phyloP scores from a whole-genome alignment of 2,888 invertebrate species.

The Drosophila quinaria region DNA sequence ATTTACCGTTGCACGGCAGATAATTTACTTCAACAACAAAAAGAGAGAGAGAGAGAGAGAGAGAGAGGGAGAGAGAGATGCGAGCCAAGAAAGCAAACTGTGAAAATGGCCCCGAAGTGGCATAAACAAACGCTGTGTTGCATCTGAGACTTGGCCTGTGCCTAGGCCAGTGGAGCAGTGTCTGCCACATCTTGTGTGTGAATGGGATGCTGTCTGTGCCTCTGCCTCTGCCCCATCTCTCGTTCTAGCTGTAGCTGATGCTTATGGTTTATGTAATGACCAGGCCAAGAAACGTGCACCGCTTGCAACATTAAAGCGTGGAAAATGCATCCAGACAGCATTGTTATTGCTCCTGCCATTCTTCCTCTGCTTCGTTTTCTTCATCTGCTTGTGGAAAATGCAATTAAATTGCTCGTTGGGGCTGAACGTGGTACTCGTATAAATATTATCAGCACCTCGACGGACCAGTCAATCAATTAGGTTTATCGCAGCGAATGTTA shows the following conservation, averaged over 20 bases:
- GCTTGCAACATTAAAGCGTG: slow-evolving; percentile 66
- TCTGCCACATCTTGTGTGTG: slow-evolving; percentile 23
- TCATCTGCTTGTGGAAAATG: slow-evolving; percentile 64
- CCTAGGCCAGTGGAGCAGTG: slow-evolving; percentile 34
- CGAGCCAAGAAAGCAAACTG: slow-evolving; percentile 48
- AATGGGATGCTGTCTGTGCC: slow-evolving; percentile 26
- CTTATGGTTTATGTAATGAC: slow-evolving; percentile 75
- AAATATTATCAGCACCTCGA: slow-evolving; percentile 73
- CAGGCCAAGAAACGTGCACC: slow-evolving; percentile 51
- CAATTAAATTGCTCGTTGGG: slow-evolving; percentile 69
- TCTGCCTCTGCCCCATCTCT: slow-evolving; percentile 24
- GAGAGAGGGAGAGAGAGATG: neutral
- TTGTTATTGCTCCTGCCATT: slow-evolving; percentile 38
- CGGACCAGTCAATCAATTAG: slow-evolving; percentile 71
- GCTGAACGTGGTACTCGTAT: slow-evolving; percentile 55
- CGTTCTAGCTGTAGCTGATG: slow-evolving; percentile 28
- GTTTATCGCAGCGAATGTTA: slow-evolving; percentile 62
- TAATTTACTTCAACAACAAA: slow-evolving; percentile 58
- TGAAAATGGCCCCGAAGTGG: slow-evolving; percentile 60
- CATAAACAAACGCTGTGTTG: slow-evolving; percentile 42
- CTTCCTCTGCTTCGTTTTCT: slow-evolving; percentile 8
- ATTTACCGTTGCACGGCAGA: slow-evolving; percentile 68
- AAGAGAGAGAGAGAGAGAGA: neutral
- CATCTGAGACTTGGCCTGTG: slow-evolving; percentile 9
- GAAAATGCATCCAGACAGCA: slow-evolving; percentile 54